Base-by-base conservation (phyloP, 2,113 vertebrate species). In the Callocephalon fimbriatum region DNA sequence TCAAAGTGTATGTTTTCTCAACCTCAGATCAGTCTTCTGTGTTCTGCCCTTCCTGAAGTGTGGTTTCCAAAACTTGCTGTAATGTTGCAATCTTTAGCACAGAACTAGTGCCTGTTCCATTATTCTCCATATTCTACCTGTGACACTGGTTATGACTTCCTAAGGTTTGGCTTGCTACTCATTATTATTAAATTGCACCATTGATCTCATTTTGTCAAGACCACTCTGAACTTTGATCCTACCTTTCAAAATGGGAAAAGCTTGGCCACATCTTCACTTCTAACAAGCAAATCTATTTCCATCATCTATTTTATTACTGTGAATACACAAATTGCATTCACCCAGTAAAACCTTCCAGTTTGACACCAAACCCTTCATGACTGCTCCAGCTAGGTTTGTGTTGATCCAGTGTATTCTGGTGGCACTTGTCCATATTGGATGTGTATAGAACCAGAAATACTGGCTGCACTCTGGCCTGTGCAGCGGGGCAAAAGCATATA, bases 391-490 rank as follows among this genome's bases (percentile, higher is more conserved):
- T 35, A 29, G 10, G 12, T 21, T 9, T 44, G 42, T 63, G 26
- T 47, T 0, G 0, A 16, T 70, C 35, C 61, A 63, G 10, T 22
- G 31, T 50, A 6, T 25, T 72, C 42, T 42, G 6, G 0, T 26
- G 32, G 32, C 15, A 18, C 45, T 54, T 61, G 3, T 15, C 45
- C 35, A 27, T 40, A 25, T 38, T 74, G 29, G 14, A 42, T 37
- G 9, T 37, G 12, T 15, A 23, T 10, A 65, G 14, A 32, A 68
- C 10, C 32, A 61, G 20, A 65, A 89, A 20, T 44, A 44, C 26
- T 10, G 35, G 8, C 11, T 4, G 0, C 6, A 8, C 35, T 47
- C 48, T 73, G 22, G 15, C 7, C 44, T 16, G 3, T 15, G 10
- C 62, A 44, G 6, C 62, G 48, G 38, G 48, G 83, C 19, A 67